phyloP scores from a whole-genome alignment of 2,113 vertebrate species.

The Motacilla alba region DNA sequence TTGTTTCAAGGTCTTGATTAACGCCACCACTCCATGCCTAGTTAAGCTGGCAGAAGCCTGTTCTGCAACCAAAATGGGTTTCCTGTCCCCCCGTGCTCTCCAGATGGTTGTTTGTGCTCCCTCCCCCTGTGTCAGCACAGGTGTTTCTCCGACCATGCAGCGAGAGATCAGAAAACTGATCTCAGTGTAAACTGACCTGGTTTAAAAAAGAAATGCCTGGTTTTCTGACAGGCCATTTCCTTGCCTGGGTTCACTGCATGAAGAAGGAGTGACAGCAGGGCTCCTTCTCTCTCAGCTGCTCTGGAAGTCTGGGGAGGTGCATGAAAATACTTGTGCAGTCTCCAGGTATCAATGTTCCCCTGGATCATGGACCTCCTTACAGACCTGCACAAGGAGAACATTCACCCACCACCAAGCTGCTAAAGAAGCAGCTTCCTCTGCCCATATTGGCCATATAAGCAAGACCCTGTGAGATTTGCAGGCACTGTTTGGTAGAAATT shows the following conservation, averaged over 20 bases:
- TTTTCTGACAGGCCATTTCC: conserved; percentile 16
- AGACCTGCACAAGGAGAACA: not conserved
- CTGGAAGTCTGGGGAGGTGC: not conserved
- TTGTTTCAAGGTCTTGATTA: conserved; percentile 51
- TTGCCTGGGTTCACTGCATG: not conserved
- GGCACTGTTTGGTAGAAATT: not conserved
- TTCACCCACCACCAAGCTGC: not conserved
- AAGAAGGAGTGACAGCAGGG: not conserved
- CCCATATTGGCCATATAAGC: accelerated
- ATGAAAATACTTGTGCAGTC: not conserved
- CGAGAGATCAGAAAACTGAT: conserved; percentile 36
- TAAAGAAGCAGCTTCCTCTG: not conserved
- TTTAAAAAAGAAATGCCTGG: not conserved
- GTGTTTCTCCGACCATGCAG: conserved; percentile 47
- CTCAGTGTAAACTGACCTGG: conserved; percentile 39
- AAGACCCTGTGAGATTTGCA: not conserved
- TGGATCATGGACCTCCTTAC: not conserved
- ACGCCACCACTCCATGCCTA: conserved; percentile 48
- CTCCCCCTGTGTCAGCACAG: conserved; percentile 28
- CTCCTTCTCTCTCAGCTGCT: not conserved
- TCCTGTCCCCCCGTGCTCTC: conserved; percentile 44
- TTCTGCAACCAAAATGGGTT: conserved; percentile 40
- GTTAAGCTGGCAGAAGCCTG: conserved; percentile 59
- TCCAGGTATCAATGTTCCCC: not conserved
- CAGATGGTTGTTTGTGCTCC: conserved; percentile 22